Evolutionary conservation across 2,113 vertebrate species (phyloP), one percentile per base, ranked within the genome.

Genomic region (Pollachius pollachius): DNA sequence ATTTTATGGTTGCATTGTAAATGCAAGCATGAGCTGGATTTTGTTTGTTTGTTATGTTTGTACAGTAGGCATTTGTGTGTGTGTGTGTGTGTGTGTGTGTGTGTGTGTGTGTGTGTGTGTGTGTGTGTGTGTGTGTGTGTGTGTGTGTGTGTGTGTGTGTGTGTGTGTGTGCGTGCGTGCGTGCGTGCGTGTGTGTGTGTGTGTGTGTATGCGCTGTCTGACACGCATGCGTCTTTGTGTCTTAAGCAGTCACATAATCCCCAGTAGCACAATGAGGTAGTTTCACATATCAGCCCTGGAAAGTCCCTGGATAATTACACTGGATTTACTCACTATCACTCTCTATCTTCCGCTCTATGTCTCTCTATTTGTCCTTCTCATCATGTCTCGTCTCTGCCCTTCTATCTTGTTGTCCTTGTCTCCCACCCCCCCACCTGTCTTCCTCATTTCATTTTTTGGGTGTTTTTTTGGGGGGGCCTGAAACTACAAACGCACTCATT

Each of bases 261-360:
- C 64, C 77, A 70, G 71, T 67, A 59, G 68, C 85, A 90, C 86
- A 91, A 89, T 88, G 85, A 89, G 81, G 74, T 72, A 76, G 89
- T 92, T 89, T 93, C 87, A 88, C 74, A 87, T 91, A 86, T 89
- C 89, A 86, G 75, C 84, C 73, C 74, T 90, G 84, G 89, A 89
- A 90, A 88, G 85, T 84, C 88, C 88, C 85, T 77, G 89, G 88
- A 93, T 91, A 92, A 90, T 93, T 88, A 79, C 77, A 70, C 83
- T 82, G 83, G 84, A 87, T 84, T 80, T 73, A 79, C 67, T 77
- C n/a, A n/a, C 78, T 84, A 60, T 5, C 2, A 70, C 59, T 71
- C 6, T 72, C 71, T 75, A 67, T 67, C 18, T 65, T 59, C 41
- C 61, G 58, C 61, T 21, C 68, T 77, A 59, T 73, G 71, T 57